Conservation (phyloP, 2,113 vertebrate species). For the Corynorhinus townsendii region DNA sequence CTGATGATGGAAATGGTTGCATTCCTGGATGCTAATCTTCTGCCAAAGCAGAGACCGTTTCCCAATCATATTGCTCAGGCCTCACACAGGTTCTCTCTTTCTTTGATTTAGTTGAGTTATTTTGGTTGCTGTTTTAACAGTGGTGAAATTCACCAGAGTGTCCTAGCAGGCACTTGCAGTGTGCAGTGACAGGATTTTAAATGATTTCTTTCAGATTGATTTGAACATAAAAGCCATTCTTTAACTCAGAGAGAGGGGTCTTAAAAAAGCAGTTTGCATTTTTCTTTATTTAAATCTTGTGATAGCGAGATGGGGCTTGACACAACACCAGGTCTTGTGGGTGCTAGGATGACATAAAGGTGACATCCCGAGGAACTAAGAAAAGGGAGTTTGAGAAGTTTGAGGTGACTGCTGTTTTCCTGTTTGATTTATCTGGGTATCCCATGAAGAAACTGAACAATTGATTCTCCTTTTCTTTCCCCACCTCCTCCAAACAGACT, state of each 20-base stretch:
- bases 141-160: not conserved
- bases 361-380: conserved; percentile 80
- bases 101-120: not conserved
- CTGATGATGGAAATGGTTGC: not conserved
- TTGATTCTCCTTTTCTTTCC: not conserved
- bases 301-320: conserved; percentile 76
- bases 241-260: conserved; percentile 86
- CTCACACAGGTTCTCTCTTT: not conserved
- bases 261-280: conserved; percentile 80
- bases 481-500: not conserved
- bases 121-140: not conserved
- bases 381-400: conserved; percentile 67
- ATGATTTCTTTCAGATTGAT: conserved; percentile 79
- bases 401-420: not conserved
- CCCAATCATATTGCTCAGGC: not conserved
- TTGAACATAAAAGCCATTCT: conserved; percentile 84
- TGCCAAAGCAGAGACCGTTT: not conserved
- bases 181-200: not conserved
- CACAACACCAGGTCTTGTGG: conserved; percentile 81
- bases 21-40: conserved; percentile 22
- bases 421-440: not conserved
- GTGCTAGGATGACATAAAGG: conserved; percentile 83
- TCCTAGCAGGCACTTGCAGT: not conserved
- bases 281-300: conserved; percentile 79
- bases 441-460: not conserved